Base-by-base conservation (phyloP, 1,140 invertebrate genomes). In the Anadara kagoshimensis region DNA sequence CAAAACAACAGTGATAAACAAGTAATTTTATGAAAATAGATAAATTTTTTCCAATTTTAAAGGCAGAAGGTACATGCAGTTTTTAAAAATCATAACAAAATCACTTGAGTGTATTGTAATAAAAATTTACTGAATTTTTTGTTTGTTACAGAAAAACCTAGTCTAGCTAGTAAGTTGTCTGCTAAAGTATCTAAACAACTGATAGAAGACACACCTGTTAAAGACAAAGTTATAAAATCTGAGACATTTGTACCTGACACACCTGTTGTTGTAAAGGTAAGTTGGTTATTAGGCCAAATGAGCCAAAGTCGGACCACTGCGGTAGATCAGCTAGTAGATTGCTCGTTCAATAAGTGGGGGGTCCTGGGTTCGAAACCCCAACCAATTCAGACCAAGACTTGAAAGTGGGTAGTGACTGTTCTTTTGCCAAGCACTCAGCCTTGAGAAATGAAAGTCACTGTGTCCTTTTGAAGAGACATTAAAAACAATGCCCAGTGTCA, bases 121-220 rank as follows among this genome's bases (percentile, higher is more conserved):
- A 16, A 10, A 18, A 49, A 2, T 49, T 49, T 49, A 4, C 1
- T n/a, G n/a, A 11, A 4, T 49, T 18, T 18, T n/a, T 36, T 36
- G n/a, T 41, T 14, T 58, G 10, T 49, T 59, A 22, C 56, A 63
- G 8, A 49, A 41, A 43, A 22, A 1, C 12, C 47, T 22, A 69
- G 78, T 51, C 51, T 84, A n/a, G 72, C 82, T 12, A 81, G 78
- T 54, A 85, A 83, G 53, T 73, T 85, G 43, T 68, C 77, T 54
- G 44, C 51, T 22, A 69, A 78, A 76, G 65, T 36, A 36, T 66
- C 70, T 22, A 82, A 78, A 54, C 59, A 44, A 12, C 36, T 58
- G 26, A 61, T 69, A 20, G 58, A 43, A 61, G 67, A 73, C 12
- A 61, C 73, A n/a, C 74, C 77, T 68, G 72, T 75, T 54, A 69